Evolutionary conservation across 2,888 invertebrate species (phyloP), one percentile per base, ranked within the genome.

Genomic region (Meloe dianella): DNA sequence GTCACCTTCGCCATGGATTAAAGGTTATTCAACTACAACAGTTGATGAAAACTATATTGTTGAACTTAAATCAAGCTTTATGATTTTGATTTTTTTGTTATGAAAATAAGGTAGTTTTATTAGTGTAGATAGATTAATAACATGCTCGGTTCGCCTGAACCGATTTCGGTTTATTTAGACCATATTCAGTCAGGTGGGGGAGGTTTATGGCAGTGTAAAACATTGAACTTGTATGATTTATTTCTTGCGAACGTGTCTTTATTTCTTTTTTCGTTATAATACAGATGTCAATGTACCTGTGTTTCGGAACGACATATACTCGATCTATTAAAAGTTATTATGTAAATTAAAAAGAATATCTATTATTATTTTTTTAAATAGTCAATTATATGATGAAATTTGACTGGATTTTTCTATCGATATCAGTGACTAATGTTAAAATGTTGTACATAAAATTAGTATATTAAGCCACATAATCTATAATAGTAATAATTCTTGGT

Each of bases 401-500:
- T 12, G 20, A 22, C 51, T 51, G 10, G 20, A n/a, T 54, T 54
- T 14, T 1, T 27, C 14, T 24, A 22, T 24, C 54, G 24, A 54
- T 54, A 54, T 22, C 54, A 24, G 51, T 51, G 51, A 51, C 22
- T 24, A 51, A 51, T 51, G 51, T 51, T 51, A 22, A 51, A 24
- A 24, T 14, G 51, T 22, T 51, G 51, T 51, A 22, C 51, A 54
- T 7, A 54, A 54, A 54, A 24, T 47, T 47, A 22, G 47, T 20
- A 22, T 24, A 27, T 27, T 54, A 54, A 54, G 12, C 54, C 12
- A 54, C 54, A 27, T 54, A 54, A 54, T 54, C 27, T 58, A 58
- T 58, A 32, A 58, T 29, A 29, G 58, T 30, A 63, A 63, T 63
- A 63, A 56, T 63, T 63, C 63, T 63, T 58, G 20, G 35, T 32